A percentile compares a stretch with the other conserved stretches of the same genome.
These are phyloP conservation scores for Dryas iulia DNA, from an alignment of 1,140 invertebrate genomes.

Conservation along the genomic window DNA sequence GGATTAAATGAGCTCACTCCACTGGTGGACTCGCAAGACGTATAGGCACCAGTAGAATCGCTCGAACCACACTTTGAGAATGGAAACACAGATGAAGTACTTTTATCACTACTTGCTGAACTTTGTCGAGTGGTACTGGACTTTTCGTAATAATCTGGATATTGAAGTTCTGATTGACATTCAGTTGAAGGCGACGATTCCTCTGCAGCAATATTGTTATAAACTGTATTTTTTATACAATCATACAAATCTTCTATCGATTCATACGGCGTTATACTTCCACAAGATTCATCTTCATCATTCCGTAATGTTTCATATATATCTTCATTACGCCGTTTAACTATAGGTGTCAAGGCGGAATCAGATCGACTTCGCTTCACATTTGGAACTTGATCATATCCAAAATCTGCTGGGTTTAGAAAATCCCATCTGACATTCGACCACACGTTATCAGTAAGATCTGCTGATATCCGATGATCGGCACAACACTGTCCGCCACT, in stretches of 20 bases:
- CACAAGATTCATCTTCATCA: conserved; percentile 65
- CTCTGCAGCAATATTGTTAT: conserved; percentile 54
- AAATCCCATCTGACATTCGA: conserved; percentile 77
- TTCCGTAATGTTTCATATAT: conserved; percentile 69
- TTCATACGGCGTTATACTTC: conserved; percentile 75
- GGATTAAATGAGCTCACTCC: conserved; percentile 62
- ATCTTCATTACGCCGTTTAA: conserved; percentile 59
- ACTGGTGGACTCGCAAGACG: conserved; percentile 70
- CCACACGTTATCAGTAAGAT: conserved; percentile 72
- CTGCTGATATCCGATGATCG: conserved; percentile 73
- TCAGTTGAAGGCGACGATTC: conserved; percentile 69
- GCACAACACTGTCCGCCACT: conserved; percentile 66
- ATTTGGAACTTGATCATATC: conserved; percentile 69
- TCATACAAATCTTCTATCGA: conserved; percentile 78
- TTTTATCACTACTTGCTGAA: conserved; percentile 71
- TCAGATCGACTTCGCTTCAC: conserved; percentile 74
- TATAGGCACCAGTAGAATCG: conserved; percentile 65
- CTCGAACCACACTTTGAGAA: conserved; percentile 75
- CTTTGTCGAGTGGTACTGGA: conserved; percentile 65
- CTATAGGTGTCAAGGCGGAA: conserved; percentile 64
- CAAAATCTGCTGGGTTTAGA: conserved; percentile 69
- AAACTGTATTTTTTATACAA: conserved; percentile 71
- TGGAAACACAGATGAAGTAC: conserved; percentile 70
- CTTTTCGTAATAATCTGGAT: conserved; percentile 67
- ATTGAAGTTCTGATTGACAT: conserved; percentile 66